Conservation (phyloP, 1,140 invertebrate species). For the Drosophila parvula region DNA sequence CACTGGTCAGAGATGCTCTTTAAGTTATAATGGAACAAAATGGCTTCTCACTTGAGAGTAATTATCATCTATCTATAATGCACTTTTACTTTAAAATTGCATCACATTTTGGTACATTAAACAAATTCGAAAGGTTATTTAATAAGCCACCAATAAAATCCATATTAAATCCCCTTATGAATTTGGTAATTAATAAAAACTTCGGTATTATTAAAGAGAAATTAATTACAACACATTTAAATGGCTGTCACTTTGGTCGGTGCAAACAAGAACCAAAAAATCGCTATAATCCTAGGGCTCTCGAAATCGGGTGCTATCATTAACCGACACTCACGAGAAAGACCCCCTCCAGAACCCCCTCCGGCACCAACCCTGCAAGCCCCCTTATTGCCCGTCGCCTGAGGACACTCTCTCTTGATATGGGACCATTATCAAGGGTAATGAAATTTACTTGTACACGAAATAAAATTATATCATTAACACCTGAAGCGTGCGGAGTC, state of each 20-base stretch:
- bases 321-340: slow-evolving; percentile 21
- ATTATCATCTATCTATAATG: no score
- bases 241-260: slow-evolving; percentile 19
- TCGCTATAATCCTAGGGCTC: slow-evolving; percentile 36
- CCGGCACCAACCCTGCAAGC: neutral
- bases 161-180: neutral
- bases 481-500: slow-evolving; percentile 65
- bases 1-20: no score
- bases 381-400: neutral
- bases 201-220: slow-evolving; percentile 1
- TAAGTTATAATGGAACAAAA: no score
- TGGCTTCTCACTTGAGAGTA: no score
- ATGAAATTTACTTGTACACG: slow-evolving; percentile 77
- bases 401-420: slow-evolving; percentile 33
- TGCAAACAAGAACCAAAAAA: slow-evolving; percentile 20
- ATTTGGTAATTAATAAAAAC: neutral
- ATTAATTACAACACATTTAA: slow-evolving; percentile 17
- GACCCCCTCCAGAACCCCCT: no score
- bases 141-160: neutral
- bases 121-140: no score
- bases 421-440: slow-evolving; percentile 70
- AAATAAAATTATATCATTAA: slow-evolving; percentile 79
- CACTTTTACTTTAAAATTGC: no score
- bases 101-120: no score
- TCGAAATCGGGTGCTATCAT: slow-evolving; percentile 43